Evolutionary conservation across 2,797 vertebrate species (phyloP), one percentile per base, ranked within the genome.

Genomic region (Masticophis lateralis): DNA sequence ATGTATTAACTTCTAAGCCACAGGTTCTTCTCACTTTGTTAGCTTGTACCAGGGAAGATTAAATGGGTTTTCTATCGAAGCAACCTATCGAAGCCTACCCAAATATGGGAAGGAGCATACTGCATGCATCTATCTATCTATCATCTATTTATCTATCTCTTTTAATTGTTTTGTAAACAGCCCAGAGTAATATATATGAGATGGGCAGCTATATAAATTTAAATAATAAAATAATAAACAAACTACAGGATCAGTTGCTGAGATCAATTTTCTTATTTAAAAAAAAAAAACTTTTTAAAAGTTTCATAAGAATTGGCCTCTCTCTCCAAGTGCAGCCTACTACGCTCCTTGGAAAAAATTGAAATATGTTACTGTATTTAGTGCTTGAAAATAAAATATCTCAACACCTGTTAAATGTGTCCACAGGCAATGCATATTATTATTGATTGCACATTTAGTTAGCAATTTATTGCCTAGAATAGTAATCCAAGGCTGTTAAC

Each of bases 401-500:
- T 91, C 60, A 97, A 97, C 98, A 98, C 97, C 97, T 98, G 97
- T 96, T 97, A 97, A 97, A 98, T 97, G 97, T 97, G 90, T 96
- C 96, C 97, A 96, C 28, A 94, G 95, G 95, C 97, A 96, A 96
- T 96, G 96, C 98, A 97, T 97, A 97, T 97, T 95, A 96, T 86
- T 90, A 96, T 89, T 51, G 93, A 96, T 0, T 93, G 25, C 96
- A 95, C 96, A 90, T 96, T 88, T 0, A 0, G 92, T 95, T 95
- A 94, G 93, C 94, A 95, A 96, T 94, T 95, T 95, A 96, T 96
- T 93, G 94, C 94, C 95, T 96, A 96, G 90, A 93, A 83, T 57
- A 93, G 95, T 94, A 96, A 66, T 92, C 94, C 92, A 94, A 91
- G 61, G 66, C 94, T 59, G 88, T 90, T 37, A 95, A 95, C 91